Evolutionary conservation across 2,113 vertebrate species (phyloP).

Genomic region (Pelusios castaneus): DNA sequence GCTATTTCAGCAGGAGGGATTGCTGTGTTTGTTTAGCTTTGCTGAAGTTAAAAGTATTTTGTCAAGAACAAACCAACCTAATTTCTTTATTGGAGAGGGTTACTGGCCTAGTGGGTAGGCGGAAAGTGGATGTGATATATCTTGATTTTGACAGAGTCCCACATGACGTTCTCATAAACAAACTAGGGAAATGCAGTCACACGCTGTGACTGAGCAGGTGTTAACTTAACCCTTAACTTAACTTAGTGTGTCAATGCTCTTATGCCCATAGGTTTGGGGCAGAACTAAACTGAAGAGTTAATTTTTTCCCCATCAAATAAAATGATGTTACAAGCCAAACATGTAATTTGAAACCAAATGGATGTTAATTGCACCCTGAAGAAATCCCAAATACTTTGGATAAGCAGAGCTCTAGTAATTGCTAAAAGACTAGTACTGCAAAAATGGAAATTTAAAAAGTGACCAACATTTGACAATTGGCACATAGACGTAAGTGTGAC

Average conservation of each 20-base stretch:
- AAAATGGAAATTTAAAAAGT: not conserved
- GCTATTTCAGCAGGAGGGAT: constrained; percentile 29
- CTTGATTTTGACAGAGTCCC: too few species aligned
- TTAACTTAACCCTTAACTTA: not conserved
- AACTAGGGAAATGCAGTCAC: too few species aligned
- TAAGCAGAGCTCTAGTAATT: not conserved
- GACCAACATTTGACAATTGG: not conserved
- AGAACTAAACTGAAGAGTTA: not conserved
- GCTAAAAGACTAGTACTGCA: not conserved
- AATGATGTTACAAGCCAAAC: not conserved
- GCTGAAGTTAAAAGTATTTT: not conserved
- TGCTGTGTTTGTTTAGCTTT: not conserved
- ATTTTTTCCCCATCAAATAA: not conserved
- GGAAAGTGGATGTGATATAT: too few species aligned
- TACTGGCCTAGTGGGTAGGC: too few species aligned
- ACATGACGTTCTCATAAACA: too few species aligned
- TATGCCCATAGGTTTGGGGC: not conserved
- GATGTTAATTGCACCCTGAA: not conserved
- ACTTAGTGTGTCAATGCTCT: not conserved
- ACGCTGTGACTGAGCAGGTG: not conserved
- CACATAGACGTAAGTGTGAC: not conserved
- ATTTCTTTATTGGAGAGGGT: too few species aligned
- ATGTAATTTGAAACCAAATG: not conserved
- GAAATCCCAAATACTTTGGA: not conserved
- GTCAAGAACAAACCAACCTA: too few species aligned